phyloP scores from a whole-genome alignment of 2,113 vertebrate genomes.

The Python bivittatus region DNA sequence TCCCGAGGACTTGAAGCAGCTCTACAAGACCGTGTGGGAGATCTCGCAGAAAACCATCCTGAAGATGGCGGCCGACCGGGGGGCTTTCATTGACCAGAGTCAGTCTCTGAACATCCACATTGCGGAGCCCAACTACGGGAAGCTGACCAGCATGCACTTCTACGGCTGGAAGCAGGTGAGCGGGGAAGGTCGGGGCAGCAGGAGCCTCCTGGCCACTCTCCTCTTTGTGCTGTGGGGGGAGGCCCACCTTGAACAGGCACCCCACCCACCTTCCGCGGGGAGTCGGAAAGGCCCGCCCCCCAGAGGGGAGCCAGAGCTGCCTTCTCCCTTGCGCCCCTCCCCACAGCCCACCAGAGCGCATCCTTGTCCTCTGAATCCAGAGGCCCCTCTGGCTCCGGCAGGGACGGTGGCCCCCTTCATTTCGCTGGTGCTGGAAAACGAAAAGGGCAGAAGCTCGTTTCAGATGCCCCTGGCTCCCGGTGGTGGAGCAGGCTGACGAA shows the following conservation, averaged over 20 bases:
- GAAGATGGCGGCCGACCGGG: slow-evolving; percentile 95
- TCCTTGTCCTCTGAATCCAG: too few relatives aligned
- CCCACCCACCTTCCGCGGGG: not conserved
- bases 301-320: not conserved
- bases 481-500: too few relatives aligned
- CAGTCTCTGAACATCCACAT: slow-evolving; percentile 98
- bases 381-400: too few relatives aligned
- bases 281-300: not conserved
- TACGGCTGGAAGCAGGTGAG: slow-evolving; percentile 94
- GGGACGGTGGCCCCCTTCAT: too few relatives aligned
- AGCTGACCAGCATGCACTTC: slow-evolving; percentile 98
- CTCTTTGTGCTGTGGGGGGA: not conserved
- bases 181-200: not conserved
- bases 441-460: too few relatives aligned
- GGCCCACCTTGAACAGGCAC: not conserved
- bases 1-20: slow-evolving; percentile 88
- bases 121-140: slow-evolving; percentile 95
- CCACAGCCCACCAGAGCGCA: too few relatives aligned
- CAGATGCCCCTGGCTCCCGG: too few relatives aligned
- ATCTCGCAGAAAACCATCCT: slow-evolving; percentile 93
- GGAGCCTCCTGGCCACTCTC: too few relatives aligned
- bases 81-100: slow-evolving; percentile 96
- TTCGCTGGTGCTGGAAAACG: too few relatives aligned
- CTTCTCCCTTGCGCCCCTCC: too few relatives aligned
- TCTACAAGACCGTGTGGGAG: slow-evolving; percentile 98